These are phyloP conservation scores for Ataeniobius toweri DNA, from an alignment of 2,797 vertebrate genomes.

Conservation along the genomic window DNA sequence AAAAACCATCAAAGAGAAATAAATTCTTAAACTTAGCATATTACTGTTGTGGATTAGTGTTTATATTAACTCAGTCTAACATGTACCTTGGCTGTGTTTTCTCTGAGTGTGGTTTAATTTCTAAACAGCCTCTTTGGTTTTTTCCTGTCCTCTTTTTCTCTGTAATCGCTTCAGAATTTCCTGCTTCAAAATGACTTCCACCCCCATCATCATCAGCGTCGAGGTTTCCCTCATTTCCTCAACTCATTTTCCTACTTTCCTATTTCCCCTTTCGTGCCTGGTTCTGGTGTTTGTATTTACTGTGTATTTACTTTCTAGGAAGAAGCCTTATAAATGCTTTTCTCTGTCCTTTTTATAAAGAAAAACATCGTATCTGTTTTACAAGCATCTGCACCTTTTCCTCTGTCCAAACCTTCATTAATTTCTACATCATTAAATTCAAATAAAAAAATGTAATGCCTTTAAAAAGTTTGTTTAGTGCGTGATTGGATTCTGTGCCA, in stretches of 20 bases:
- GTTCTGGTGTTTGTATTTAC: constrained; percentile 35
- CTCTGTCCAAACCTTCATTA: background rate
- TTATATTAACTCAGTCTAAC: background rate
- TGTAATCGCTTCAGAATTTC: constrained; percentile 58
- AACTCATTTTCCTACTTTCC: constrained; percentile 38
- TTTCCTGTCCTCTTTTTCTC: constrained; percentile 11
- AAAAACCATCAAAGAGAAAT: background rate
- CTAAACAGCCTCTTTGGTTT: constrained; percentile 15
- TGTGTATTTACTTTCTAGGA: constrained; percentile 49
- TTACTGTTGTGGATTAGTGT: background rate
- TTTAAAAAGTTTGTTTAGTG: too few relatives aligned
- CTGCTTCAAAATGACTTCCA: constrained; percentile 48
- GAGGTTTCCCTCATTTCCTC: constrained; percentile 61
- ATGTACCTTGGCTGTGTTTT: background rate
- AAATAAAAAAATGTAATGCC: background rate
- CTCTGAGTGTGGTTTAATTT: background rate
- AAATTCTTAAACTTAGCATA: background rate
- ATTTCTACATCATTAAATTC: background rate
- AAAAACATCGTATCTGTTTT: constrained; percentile 6
- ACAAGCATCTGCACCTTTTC: constrained; percentile 4
- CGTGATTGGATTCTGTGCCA: too few relatives aligned
- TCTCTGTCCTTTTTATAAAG: background rate
- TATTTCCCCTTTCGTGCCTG: constrained; percentile 54
- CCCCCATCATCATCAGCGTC: background rate
- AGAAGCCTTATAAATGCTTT: constrained; percentile 26